These are phyloP conservation scores for Eilema griseolum DNA, from an alignment of 2,888 invertebrate species.

Conservation along the genomic window DNA sequence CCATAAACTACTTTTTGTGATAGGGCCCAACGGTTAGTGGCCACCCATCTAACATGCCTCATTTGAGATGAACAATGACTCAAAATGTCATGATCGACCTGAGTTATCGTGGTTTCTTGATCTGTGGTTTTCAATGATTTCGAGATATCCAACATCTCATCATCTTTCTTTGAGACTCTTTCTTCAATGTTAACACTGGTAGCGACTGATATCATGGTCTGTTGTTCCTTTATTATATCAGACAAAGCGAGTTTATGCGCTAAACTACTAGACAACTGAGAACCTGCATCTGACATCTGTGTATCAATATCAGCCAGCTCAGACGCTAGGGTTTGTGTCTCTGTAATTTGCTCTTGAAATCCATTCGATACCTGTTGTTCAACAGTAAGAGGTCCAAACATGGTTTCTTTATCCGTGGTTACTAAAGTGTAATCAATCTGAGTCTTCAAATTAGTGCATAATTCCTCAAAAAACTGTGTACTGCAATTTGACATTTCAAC, in stretches of 20 bases:
- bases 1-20: slow-evolving; percentile 63
- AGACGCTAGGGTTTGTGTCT: neutral
- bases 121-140: neutral
- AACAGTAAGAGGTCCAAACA: neutral
- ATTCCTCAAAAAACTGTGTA: slow-evolving; percentile 50
- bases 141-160: neutral
- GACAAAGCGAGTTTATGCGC: neutral
- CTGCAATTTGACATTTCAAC: slow-evolving; percentile 55
- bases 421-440: neutral
- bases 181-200: neutral
- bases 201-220: neutral
- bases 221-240: neutral
- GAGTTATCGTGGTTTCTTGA: slow-evolving; percentile 10
- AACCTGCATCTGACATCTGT: neutral
- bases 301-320: neutral
- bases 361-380: neutral
- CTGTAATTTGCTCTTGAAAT: neutral
- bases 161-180: neutral
- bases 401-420: neutral
- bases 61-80: neutral
- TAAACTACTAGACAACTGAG: neutral
- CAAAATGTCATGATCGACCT: neutral
- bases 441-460: neutral
- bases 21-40: slow-evolving; percentile 71
- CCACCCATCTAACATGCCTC: slow-evolving; percentile 65